Conservation (phyloP, 2,113 vertebrate species). For the Pedetes capensis region DNA sequence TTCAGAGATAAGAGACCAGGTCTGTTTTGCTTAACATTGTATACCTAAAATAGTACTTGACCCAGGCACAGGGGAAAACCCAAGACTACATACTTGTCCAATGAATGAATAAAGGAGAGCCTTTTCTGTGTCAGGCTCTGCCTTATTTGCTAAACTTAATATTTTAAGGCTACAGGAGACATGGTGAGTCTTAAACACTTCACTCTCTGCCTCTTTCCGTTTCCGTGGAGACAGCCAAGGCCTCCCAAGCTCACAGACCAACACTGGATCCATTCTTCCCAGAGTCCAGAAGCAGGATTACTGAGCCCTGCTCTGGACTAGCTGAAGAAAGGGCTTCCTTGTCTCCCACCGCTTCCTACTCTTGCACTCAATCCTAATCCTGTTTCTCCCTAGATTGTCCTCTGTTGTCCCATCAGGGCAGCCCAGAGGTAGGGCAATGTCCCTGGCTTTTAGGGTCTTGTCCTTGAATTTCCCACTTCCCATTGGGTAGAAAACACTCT, state of each 20-base stretch:
- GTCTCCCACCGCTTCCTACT: not conserved
- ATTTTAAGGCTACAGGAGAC: not conserved
- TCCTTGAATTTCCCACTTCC: not conserved
- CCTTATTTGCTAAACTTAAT: not conserved
- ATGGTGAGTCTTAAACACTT: not conserved
- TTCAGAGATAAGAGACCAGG: not conserved
- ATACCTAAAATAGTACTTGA: not conserved
- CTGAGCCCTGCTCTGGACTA: not conserved
- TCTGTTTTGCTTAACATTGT: not conserved
- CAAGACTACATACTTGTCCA: not conserved
- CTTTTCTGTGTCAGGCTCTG: not conserved
- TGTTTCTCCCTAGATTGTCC: not conserved
- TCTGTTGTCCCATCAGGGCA: not conserved
- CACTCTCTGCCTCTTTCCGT: not conserved
- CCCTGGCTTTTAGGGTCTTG: not conserved
- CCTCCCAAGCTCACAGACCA: not conserved
- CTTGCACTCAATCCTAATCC: not conserved
- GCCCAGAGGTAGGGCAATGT: not conserved
- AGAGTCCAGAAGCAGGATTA: not conserved
- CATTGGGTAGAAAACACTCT: not conserved
- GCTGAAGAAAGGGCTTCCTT: not conserved
- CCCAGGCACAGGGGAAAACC: not conserved
- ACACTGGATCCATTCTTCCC: not conserved
- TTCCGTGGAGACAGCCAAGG: slow-evolving; percentile 5
- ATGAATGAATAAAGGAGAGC: not conserved